Evolutionary conservation across 2,797 vertebrate species (phyloP), one percentile per base, ranked within the genome.

Genomic region (Acanthiza pusilla): DNA sequence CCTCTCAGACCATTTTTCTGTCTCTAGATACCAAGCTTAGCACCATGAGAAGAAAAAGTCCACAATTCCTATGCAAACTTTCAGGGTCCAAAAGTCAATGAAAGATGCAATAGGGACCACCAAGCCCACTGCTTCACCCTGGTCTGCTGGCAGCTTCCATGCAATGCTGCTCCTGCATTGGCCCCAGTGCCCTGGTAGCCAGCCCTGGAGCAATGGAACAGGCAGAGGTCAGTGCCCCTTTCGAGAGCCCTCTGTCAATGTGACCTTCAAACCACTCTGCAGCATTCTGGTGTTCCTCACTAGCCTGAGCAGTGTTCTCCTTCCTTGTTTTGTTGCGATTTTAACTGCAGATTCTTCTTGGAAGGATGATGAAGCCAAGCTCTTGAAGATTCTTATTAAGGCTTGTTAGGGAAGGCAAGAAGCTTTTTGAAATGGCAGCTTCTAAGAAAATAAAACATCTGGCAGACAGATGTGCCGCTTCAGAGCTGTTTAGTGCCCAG

Each of bases 401-500:
- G 50, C 20, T 94, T 26, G 16, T 79, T 73, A 79, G 42, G 51
- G 26, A 61, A 86, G 70, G 67, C 42, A 42, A 68, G 61, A 76
- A 68, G 38, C 30, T 82, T 92, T 92, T 81, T 47, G 5, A 85
- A 81, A 67, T 53, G 25, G 74, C 27, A 75, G 42, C n/a, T 91
- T 91, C 50, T 85, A 65, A 71, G 53, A 30, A 42, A 16, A 85
- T 71, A 85, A 65, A 82, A 61, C 95, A 97, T 96, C 89, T 96
- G 95, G 93, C 74, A 58, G 74, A 14, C 96, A 95, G 89, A 93
- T 94, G 95, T 92, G 54, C 57, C 25, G 50, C 80, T 79, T 40
- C 78, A 47, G 88, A 87, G 88, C 61, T 85, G 83, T 91, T 93
- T 62, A 89, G 84, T 95, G 90, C 94, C 71, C 93, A 94, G 91